Conservation (phyloP, 2,113 vertebrate genomes). For the Fulmarus glacialis region DNA sequence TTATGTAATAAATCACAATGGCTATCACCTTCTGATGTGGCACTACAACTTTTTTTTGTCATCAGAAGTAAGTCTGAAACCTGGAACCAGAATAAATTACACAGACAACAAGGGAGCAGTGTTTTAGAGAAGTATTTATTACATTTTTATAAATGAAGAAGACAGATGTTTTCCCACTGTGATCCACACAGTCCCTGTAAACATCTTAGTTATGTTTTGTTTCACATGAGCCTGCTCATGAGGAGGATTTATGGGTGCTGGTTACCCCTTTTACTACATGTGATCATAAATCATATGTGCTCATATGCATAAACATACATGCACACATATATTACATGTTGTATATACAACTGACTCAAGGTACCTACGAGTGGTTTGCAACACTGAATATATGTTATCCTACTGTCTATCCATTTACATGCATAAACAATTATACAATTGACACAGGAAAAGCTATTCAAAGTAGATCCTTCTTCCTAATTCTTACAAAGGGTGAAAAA, state of each 20-base stretch:
- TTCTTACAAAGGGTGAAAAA: background rate
- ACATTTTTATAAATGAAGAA: background rate
- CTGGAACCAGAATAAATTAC: background rate
- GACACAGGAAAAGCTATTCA: background rate
- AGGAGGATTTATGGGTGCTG: background rate
- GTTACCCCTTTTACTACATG: background rate
- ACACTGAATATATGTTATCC: background rate
- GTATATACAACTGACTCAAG: background rate
- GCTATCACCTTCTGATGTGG: background rate
- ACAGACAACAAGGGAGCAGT: background rate
- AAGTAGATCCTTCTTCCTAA: background rate
- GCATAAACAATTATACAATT: background rate
- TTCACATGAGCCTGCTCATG: background rate
- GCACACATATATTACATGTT: background rate
- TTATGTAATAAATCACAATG: background rate
- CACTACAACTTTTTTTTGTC: background rate
- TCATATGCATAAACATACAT: background rate
- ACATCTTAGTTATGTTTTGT: background rate
- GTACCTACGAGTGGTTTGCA: background rate
- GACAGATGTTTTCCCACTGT: background rate
- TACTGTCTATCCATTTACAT: background rate
- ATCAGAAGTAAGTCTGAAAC: background rate
- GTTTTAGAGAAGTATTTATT: conserved; percentile 1
- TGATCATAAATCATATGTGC: background rate
- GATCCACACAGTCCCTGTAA: background rate